Evolutionary conservation across 2,113 vertebrate species (phyloP).

Genomic region (Leptocoma aspasia): DNA sequence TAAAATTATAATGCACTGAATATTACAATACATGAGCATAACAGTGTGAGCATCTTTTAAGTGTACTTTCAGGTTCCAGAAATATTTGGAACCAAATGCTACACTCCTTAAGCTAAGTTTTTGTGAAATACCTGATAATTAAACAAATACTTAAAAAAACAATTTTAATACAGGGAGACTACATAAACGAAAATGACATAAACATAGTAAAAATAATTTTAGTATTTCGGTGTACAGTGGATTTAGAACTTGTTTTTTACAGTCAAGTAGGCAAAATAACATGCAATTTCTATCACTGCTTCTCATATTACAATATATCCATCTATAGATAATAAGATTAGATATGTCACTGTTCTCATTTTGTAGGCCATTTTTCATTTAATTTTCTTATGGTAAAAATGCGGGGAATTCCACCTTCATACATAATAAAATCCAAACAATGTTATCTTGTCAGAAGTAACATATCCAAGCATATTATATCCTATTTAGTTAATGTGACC

Average conservation of each 20-base stretch:
- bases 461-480: background rate
- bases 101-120: background rate
- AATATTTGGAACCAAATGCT: background rate
- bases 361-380: background rate
- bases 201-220: background rate
- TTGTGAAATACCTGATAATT: background rate
- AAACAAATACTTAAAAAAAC: background rate
- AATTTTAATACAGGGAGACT: background rate
- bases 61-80: background rate
- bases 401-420: background rate
- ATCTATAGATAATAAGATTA: background rate
- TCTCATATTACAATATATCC: background rate
- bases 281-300: background rate
- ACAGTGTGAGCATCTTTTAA: background rate
- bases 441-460: background rate
- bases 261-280: background rate
- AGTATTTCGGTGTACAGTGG: background rate
- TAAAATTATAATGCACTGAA: background rate
- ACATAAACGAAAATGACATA: background rate
- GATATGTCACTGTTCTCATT: background rate
- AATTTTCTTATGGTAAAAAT: background rate
- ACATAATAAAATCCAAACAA: constrained; percentile 1
- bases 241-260: background rate
- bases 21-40: background rate
- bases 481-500: background rate